Evolutionary conservation across 2,797 vertebrate species (phyloP), one percentile per base, ranked within the genome.

Genomic region (Lagodon rhomboides): DNA sequence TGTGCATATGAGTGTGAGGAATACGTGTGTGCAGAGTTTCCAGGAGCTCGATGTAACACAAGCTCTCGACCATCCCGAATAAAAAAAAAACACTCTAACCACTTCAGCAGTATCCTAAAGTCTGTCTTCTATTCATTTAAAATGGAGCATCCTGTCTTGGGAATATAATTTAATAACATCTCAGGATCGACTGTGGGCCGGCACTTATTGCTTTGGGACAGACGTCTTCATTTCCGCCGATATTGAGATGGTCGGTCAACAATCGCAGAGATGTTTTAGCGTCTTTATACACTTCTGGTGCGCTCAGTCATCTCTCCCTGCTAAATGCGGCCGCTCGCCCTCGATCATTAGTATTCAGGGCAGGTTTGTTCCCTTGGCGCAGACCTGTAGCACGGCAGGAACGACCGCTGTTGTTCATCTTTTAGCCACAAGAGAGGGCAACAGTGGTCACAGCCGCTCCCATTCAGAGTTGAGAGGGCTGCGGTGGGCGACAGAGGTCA

Each of bases 171-270:
- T 80, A 87, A 91, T 92, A 85, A 91, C 83, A 79, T 75, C 75
- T 63, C 61, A 70, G 68, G 78, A 62, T 18, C 0, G 58, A 79
- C 71, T 22, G 85, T 79, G 71, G 79, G 85, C 76, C 74, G 75
- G 1, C 34, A 60, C 79, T 89, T 92, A 90, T 90, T 91, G 88
- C 90, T 91, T 50, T 82, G 84, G 85, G 87, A 88, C 79, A 78
- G 54, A 60, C 75, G 66, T 76, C 66, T 75, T 85, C 53, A 81
- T 83, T 77, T 85, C 53, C 49, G 71, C 68, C 72, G 74, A 85
- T 91, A 89, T 88, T 87, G 80, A 87, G 79, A 46, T 51, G 1
- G 67, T 53, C 25, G 17, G 59, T 81, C 69, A 73, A 83, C 78
- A 41, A 50, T 56, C 38, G 62, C 10, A 50, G 59, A 74, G 77